These are phyloP conservation scores for Macrosiphum euphorbiae DNA, from an alignment of 2,888 invertebrate species.

Conservation along the genomic window DNA sequence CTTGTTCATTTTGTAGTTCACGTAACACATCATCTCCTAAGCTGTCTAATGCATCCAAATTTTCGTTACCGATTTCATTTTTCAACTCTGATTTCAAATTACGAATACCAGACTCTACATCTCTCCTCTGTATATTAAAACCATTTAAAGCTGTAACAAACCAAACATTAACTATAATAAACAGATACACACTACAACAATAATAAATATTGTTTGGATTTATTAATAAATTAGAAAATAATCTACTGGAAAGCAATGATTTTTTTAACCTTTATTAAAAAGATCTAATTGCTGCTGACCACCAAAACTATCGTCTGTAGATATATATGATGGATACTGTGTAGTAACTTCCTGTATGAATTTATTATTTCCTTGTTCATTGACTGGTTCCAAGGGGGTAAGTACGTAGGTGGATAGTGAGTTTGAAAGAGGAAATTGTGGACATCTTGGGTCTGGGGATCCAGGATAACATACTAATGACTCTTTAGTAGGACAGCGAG, in stretches of 20 bases:
- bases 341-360: slow-evolving; percentile 37
- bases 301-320: slow-evolving; percentile 32
- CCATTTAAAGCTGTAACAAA: slow-evolving; percentile 37
- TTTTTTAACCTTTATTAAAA: slow-evolving; percentile 45
- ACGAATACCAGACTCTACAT: slow-evolving; percentile 56
- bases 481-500: slow-evolving; percentile 67
- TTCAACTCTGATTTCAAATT: slow-evolving; percentile 60
- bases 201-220: neutral
- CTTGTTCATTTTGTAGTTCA: slow-evolving; percentile 51
- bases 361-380: slow-evolving; percentile 4
- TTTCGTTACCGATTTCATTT: slow-evolving; percentile 63
- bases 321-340: slow-evolving; percentile 38
- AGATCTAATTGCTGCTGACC: slow-evolving; percentile 42
- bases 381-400: slow-evolving; percentile 66
- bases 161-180: neutral
- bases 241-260: neutral
- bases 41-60: slow-evolving; percentile 51
- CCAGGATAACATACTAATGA: slow-evolving; percentile 67
- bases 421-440: slow-evolving; percentile 67
- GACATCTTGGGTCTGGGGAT: slow-evolving; percentile 68
- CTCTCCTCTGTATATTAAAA: slow-evolving; percentile 43
- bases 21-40: slow-evolving; percentile 58
- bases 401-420: slow-evolving; percentile 64
- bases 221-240: neutral
- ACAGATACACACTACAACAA: neutral